Evolutionary conservation across 2,888 invertebrate species (phyloP).

Genomic region (Drosophila cognata): DNA sequence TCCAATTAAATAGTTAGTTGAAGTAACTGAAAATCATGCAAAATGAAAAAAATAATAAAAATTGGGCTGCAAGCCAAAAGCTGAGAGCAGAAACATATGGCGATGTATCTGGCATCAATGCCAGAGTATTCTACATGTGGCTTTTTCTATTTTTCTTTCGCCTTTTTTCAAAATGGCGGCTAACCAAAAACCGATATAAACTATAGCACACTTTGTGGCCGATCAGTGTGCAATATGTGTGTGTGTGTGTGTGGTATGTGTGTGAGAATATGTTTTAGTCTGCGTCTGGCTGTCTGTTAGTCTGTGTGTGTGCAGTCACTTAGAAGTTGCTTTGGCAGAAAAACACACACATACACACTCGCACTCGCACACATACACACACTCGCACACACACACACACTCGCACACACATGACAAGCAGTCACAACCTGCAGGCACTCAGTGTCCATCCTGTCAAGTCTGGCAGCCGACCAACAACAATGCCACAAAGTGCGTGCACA

Average conservation of each 20-base stretch:
- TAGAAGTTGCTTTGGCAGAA: constrained; percentile 66
- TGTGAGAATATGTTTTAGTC: not conserved
- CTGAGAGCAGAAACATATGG: constrained; percentile 51
- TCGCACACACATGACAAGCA: constrained; percentile 28
- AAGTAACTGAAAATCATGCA: constrained; percentile 3
- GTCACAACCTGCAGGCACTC: constrained; percentile 34
- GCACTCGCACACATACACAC: no score
- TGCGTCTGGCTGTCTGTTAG: not conserved
- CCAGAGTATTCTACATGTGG: constrained; percentile 9
- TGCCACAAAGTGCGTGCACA: constrained; percentile 38
- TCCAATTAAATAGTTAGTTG: constrained; percentile 37
- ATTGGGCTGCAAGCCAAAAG: constrained; percentile 29
- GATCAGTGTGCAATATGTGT: constrained; percentile 47
- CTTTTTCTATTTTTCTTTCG: not conserved
- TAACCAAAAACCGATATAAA: constrained; percentile 36
- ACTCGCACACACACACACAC: not conserved
- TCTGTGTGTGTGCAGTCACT: constrained; percentile 52
- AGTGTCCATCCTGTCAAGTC: constrained; percentile 10
- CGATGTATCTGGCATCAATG: constrained; percentile 52
- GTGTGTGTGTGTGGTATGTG: constrained; percentile 1
- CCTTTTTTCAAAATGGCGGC: constrained; percentile 31
- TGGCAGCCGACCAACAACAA: constrained; percentile 39
- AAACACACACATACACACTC: constrained; percentile 5
- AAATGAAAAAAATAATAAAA: not conserved
- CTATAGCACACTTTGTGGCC: constrained; percentile 63